Evolutionary conservation across 2,113 vertebrate genomes (phyloP), one percentile per base, ranked within the genome.

Genomic region (Amblyopsis rosae): DNA sequence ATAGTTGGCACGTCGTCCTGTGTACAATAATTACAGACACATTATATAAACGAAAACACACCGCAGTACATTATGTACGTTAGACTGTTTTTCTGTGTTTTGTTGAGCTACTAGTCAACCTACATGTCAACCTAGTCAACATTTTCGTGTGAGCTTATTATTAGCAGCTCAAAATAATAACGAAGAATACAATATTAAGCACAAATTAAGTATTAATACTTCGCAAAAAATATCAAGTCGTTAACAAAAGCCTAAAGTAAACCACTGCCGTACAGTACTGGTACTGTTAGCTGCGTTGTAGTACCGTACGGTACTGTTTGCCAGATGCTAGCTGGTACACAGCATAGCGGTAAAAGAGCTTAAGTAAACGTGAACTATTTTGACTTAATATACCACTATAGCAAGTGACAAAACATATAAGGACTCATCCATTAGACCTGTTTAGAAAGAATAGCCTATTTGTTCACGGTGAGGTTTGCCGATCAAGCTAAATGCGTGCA

Each of bases 1-100:
- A 95, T 65, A 1, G 92, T 92, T 11, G 95, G 94, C 68, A 94
- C 89, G 4, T 96, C 95, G 17, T 97, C 96, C 95, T 96, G 80
- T 4, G 12, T 33, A 26, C 48, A 0, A 77, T n/a, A 73, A 62
- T 15, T 57, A 12, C 0, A 62, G 11, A 70, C 26, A 26, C 26
- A 3, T 26, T 26, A 26, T 26, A 47, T 3, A 26, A 72, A 72
- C 49, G n/a, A 58, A 49, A 32, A 35, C 10, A 57, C 19, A 26
- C 12, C 32, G 19, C 17, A 26, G 26, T 56, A 56, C 35, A 41
- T 56, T 16, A 26, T 7, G 35, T 41, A 41, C 6, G 35, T 8
- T 8, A 0, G 35, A 41, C 35, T 6, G 35, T 8, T 41, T 8
- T 6, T 3, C 35, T 8, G 4, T 41, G 35, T 41, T 41, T 41